Conservation (phyloP, 2,888 invertebrate genomes). For the Tetramorium bicarinatum region DNA sequence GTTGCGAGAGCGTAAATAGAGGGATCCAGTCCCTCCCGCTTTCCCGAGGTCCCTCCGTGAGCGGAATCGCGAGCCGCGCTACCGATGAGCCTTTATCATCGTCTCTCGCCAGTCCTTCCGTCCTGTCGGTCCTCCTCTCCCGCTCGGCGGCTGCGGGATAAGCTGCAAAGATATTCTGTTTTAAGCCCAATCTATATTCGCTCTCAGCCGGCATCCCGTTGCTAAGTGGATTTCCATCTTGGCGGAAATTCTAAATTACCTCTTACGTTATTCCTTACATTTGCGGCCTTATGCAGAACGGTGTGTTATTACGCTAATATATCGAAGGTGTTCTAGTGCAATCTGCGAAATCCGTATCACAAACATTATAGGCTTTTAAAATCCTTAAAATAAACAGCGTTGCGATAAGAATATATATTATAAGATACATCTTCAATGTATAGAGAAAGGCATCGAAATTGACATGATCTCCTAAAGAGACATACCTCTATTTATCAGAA, state of each 20-base stretch:
- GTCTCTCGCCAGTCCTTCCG: slow-evolving; percentile 57
- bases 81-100: slow-evolving; percentile 73
- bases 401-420: not conserved
- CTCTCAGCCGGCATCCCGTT: slow-evolving; percentile 57
- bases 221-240: slow-evolving; percentile 71
- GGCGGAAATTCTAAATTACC: slow-evolving; percentile 62
- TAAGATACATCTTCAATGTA: not conserved
- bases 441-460: too few relatives aligned
- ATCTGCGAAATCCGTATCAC: not conserved
- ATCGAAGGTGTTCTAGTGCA: not conserved
- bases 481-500: too few relatives aligned
- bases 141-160: slow-evolving; percentile 61
- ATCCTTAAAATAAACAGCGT: not conserved
- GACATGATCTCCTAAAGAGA: too few relatives aligned
- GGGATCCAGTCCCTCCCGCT: slow-evolving; percentile 80
- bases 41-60: slow-evolving; percentile 78
- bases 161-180: slow-evolving; percentile 71
- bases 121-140: slow-evolving; percentile 52
- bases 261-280: slow-evolving; percentile 21
- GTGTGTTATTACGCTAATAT: not conserved
- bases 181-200: slow-evolving; percentile 76
- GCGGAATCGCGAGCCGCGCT: slow-evolving; percentile 74
- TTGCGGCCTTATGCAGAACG: not conserved
- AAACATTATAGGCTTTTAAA: not conserved
- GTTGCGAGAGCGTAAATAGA: slow-evolving; percentile 80